These are phyloP conservation scores for Ptilorrhoa leucosticta DNA, from an alignment of 2,113 vertebrate genomes.

Conservation along the genomic window DNA sequence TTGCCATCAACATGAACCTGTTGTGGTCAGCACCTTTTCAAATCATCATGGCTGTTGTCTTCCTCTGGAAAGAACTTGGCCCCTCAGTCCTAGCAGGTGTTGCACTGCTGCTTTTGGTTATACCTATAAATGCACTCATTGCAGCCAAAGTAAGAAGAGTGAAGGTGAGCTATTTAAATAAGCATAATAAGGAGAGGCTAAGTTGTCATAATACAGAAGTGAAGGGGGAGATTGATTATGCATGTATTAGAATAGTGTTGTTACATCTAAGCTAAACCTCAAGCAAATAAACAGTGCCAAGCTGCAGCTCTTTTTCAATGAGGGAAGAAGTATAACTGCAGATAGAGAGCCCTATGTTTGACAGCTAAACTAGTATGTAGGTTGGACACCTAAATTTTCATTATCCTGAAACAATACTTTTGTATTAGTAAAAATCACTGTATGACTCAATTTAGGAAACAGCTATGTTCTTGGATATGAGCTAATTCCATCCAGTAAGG, in stretches of 20 bases:
- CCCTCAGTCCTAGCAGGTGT: conserved; percentile 55
- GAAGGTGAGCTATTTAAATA: conserved; percentile 51
- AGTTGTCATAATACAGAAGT: not conserved
- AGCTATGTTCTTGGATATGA: not conserved
- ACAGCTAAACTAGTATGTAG: not conserved
- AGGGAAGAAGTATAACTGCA: not conserved
- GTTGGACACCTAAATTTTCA: not conserved
- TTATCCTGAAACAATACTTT: not conserved
- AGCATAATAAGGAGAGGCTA: not conserved
- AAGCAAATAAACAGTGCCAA: not conserved
- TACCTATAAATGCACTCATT: conserved; percentile 56
- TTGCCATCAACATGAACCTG: conserved; percentile 48
- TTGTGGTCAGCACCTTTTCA: conserved; percentile 69
- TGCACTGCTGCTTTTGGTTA: conserved; percentile 54
- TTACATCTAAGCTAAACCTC: not conserved
- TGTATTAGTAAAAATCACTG: not conserved
- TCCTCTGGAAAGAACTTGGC: conserved; percentile 70
- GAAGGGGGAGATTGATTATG: not conserved
- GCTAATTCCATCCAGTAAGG: not conserved
- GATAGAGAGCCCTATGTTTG: not conserved
- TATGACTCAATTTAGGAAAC: not conserved
- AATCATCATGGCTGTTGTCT: conserved; percentile 45
- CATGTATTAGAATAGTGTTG: not conserved
- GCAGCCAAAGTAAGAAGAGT: conserved; percentile 55
- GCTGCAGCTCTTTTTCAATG: not conserved